These are phyloP conservation scores for Meganola albula DNA, from an alignment of 2,888 invertebrate genomes.

Conservation along the genomic window DNA sequence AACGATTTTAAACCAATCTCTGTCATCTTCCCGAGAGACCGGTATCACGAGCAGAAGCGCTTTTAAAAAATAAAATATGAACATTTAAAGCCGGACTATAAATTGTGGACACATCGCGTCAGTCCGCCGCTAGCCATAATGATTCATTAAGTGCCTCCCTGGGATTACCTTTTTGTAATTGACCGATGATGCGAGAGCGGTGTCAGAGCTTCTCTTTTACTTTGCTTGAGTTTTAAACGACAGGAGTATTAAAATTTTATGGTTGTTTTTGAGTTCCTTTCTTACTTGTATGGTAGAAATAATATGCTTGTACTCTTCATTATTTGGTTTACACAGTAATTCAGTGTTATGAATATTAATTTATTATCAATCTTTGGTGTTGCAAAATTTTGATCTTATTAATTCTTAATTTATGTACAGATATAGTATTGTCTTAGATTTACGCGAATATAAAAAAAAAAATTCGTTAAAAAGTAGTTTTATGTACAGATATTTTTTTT, in stretches of 20 bases:
- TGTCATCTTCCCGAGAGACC: background rate
- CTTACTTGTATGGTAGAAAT: too few relatives aligned
- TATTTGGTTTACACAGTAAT: too few relatives aligned
- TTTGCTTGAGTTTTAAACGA: conserved; percentile 31
- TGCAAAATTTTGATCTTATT: too few relatives aligned
- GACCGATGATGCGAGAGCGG: conserved; percentile 72
- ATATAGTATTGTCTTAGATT: too few relatives aligned
- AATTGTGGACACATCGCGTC: conserved; percentile 51
- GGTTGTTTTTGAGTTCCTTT: conserved; percentile 11
- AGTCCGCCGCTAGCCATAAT: conserved; percentile 64
- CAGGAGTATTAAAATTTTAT: conserved; percentile 14
- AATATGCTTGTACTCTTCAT: too few relatives aligned
- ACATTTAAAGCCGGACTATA: conserved; percentile 48
- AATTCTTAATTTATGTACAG: too few relatives aligned
- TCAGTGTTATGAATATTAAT: too few relatives aligned
- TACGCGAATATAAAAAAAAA: too few relatives aligned
- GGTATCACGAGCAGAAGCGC: background rate
- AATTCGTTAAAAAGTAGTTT: too few relatives aligned
- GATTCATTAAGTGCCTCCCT: conserved; percentile 76
- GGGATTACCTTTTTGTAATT: conserved; percentile 77
- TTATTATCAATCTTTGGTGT: too few relatives aligned
- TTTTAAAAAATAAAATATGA: conserved; percentile 33
- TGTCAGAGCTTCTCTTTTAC: conserved; percentile 68
- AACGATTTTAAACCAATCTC: too few relatives aligned
- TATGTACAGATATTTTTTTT: too few relatives aligned